These are phyloP conservation scores for Cyrtodaria siliqua DNA, from an alignment of 2,888 invertebrate species.

Conservation along the genomic window DNA sequence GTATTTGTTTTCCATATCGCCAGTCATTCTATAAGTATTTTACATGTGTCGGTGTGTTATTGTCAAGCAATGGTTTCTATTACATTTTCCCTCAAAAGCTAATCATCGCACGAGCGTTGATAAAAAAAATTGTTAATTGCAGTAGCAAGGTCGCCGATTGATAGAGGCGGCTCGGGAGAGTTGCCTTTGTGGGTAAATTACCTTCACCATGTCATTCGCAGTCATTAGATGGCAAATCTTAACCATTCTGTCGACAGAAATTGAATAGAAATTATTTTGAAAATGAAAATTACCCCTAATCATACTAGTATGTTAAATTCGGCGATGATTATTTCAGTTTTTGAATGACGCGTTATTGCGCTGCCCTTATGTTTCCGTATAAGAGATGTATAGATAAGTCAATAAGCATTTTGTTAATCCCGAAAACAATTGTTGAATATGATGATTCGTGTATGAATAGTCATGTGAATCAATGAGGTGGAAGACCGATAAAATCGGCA, in stretches of 20 bases:
- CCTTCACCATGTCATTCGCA: slow-evolving; percentile 24
- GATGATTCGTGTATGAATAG: slow-evolving; percentile 5
- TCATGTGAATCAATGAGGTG: slow-evolving; percentile 7
- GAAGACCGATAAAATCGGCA: slow-evolving; percentile 11
- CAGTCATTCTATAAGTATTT: too few relatives aligned
- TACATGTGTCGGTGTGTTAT: too few relatives aligned
- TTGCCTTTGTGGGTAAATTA: slow-evolving; percentile 33
- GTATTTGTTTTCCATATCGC: too few relatives aligned
- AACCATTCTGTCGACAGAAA: slow-evolving; percentile 54
- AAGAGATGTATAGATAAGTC: slow-evolving; percentile 50
- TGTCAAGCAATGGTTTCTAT: too few relatives aligned
- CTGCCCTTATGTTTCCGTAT: slow-evolving; percentile 10
- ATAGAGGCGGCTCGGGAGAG: not conserved
- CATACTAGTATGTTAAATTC: slow-evolving; percentile 16
- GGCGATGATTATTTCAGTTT: not conserved
- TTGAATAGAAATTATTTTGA: slow-evolving; percentile 61
- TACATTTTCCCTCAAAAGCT: too few relatives aligned
- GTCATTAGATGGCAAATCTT: slow-evolving; percentile 57
- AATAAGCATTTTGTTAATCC: not conserved
- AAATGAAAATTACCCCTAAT: slow-evolving; percentile 68
- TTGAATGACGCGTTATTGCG: slow-evolving; percentile 3
- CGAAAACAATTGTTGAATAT: not conserved
- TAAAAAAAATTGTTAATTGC: slow-evolving; percentile 50
- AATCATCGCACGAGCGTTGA: slow-evolving; percentile 56
- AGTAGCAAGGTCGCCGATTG: slow-evolving; percentile 41